phyloP scores from a whole-genome alignment of 2,888 invertebrate species.

The Meteorus cinctellus region DNA sequence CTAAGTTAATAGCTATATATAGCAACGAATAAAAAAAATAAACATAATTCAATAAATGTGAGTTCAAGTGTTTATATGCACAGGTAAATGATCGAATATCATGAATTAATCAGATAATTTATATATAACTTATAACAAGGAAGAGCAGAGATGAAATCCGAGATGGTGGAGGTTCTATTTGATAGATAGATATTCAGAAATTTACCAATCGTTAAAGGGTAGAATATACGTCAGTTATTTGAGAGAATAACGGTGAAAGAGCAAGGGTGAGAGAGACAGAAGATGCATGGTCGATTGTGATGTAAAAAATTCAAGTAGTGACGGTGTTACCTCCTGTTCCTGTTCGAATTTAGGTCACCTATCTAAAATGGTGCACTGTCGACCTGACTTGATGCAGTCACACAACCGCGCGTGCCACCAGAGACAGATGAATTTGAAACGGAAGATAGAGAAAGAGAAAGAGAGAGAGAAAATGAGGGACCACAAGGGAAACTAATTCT shows the following conservation, averaged over 20 bases:
- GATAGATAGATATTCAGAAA: slow-evolving; percentile 13
- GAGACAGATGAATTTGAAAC: neutral
- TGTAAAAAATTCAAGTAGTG: slow-evolving; percentile 59
- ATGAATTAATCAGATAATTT: slow-evolving; percentile 1
- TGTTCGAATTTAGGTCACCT: slow-evolving; percentile 59
- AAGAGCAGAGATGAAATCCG: neutral
- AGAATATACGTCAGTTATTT: neutral
- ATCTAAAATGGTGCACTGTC: slow-evolving; percentile 58
- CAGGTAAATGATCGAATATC: neutral
- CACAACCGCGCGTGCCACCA: slow-evolving; percentile 1
- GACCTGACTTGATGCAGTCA: slow-evolving; percentile 49
- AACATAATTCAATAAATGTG: neutral
- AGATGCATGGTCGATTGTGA: slow-evolving; percentile 22
- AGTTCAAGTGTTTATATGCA: neutral
- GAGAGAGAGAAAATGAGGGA: slow-evolving; percentile 20
- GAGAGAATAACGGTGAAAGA: slow-evolving; percentile 33
- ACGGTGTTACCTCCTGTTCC: slow-evolving; percentile 49
- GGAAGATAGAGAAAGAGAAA: neutral
- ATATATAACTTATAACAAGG: neutral
- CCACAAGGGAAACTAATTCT: slow-evolving; percentile 44
- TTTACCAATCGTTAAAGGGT: slow-evolving; percentile 26
- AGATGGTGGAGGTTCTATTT: neutral
- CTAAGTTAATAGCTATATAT: neutral
- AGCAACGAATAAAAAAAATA: neutral
- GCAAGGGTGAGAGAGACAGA: slow-evolving; percentile 12